Evolutionary conservation across 2,797 vertebrate genomes (phyloP), one percentile per base, ranked within the genome.

Genomic region (Malacoctenus gilli): DNA sequence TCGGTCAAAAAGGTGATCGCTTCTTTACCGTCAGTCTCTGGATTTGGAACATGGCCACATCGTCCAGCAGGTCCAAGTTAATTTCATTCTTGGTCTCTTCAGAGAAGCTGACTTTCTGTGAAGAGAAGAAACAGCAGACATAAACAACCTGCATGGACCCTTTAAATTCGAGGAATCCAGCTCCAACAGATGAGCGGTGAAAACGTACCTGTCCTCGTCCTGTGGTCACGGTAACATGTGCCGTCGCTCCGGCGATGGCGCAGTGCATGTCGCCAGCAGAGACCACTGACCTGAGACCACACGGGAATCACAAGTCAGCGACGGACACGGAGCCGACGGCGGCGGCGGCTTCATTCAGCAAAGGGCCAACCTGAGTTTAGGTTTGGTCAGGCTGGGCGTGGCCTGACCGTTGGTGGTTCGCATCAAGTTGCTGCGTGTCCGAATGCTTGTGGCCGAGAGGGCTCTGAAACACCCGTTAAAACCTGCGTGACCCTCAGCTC

Each of bases 201-300:
- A n/a, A n/a, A n/a, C n/a, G 56, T 87, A 94, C 94, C 90, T 92
- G 84, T 38, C 94, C 94, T 59, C 75, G 89, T 32, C 87, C 89
- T n/a, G 93, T 89, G 4, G 92, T 93, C 23, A 95, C 93, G 1
- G 93, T 91, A 55, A 91, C 21, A 65, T 87, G 61, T 20, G 87
- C 59, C 38, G 79, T 46, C 23, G 82, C 81, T 44, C 61, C 83
- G 4, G 59, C 66, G 65, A 54, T 18, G 8, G 64, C 79, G 44
- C 62, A 89, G 54, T 55, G 77, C 36, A 85, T 34, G 15, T 86
- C 80, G 5, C 81, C 88, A 13, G 80, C 18, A 1, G 82, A 85
- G 38, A 82, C 50, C 0, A 82, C 59, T 0, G 80, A 77, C 72
- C 85, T 85, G 68, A 6, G 9, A 38, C 32, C 4, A 28, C n/a